phyloP scores from a whole-genome alignment of 2,797 vertebrate genomes.

The Pogonophryne albipinna region DNA sequence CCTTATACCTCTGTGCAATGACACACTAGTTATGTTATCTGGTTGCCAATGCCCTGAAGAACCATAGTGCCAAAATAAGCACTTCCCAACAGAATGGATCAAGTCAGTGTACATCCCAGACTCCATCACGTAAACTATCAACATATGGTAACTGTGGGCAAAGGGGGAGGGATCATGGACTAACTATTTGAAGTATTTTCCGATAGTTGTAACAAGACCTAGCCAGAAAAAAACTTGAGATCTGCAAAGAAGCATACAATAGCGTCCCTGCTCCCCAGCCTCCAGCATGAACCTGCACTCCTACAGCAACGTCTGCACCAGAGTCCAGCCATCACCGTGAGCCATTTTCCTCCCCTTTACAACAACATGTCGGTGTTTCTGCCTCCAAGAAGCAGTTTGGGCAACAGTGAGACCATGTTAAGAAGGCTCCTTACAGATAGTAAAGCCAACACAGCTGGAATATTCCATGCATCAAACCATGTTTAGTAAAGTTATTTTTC shows the following conservation, averaged over 20 bases:
- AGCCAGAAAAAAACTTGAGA: neutral
- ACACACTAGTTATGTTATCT: no score
- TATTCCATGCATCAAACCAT: neutral
- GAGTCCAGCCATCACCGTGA: neutral
- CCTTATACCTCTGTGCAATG: no score
- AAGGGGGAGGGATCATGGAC: neutral
- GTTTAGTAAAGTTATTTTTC: neutral
- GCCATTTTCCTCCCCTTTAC: neutral
- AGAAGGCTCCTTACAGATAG: neutral
- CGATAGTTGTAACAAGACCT: neutral
- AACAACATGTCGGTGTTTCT: neutral
- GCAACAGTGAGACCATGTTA: neutral
- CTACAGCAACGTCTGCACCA: constrained; percentile 18
- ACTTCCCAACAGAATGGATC: neutral
- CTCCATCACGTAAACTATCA: neutral
- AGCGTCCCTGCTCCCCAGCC: neutral
- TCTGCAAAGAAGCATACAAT: neutral
- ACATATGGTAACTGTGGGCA: neutral
- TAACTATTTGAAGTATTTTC: neutral
- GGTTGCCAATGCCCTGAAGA: no score
- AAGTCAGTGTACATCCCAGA: neutral
- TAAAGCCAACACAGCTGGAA: neutral
- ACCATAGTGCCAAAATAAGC: neutral
- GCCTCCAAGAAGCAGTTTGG: neutral
- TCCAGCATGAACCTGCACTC: constrained; percentile 29